Conservation (phyloP, 1,140 invertebrate genomes). For the Bombyx mandarina region DNA sequence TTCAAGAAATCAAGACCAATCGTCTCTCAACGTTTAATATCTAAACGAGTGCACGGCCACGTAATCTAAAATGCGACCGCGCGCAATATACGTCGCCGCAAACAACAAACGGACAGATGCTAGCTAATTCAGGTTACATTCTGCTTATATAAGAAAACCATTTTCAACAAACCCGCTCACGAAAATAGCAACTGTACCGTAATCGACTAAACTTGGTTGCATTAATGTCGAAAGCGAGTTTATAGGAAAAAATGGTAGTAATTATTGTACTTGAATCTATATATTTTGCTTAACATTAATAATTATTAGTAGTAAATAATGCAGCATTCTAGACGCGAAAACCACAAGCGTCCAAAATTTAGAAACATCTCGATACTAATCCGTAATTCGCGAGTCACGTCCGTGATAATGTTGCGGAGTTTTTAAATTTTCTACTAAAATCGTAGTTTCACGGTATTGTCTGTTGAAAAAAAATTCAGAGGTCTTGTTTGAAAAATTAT, state of each 20-base stretch:
- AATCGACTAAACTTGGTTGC: background rate
- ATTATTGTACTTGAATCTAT: slow-evolving; percentile 44
- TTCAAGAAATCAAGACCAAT: slow-evolving; percentile 48
- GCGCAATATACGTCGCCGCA: slow-evolving; percentile 8
- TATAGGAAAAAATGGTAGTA: slow-evolving; percentile 14
- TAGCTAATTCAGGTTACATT: slow-evolving; percentile 56
- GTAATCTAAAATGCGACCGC: slow-evolving; percentile 23
- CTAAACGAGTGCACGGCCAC: slow-evolving; percentile 20
- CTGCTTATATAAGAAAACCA: slow-evolving; percentile 42
- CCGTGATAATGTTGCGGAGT: background rate
- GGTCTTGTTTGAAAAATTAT: too few relatives aligned
- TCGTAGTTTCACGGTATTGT: too few relatives aligned
- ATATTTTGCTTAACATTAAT: slow-evolving; percentile 51
- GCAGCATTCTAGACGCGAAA: slow-evolving; percentile 12
- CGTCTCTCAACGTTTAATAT: slow-evolving; percentile 42
- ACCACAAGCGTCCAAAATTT: too few relatives aligned
- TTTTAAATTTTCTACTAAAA: too few relatives aligned
- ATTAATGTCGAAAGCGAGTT: slow-evolving; percentile 10
- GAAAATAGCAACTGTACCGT: background rate
- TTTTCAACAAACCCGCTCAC: slow-evolving; percentile 1
- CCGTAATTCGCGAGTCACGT: slow-evolving; percentile 1
- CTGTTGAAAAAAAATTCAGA: too few relatives aligned
- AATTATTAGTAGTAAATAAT: slow-evolving; percentile 48
- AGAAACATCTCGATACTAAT: background rate
- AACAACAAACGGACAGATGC: slow-evolving; percentile 47